Conservation (phyloP, 2,797 vertebrate genomes). For the Poeciliopsis turneri region DNA sequence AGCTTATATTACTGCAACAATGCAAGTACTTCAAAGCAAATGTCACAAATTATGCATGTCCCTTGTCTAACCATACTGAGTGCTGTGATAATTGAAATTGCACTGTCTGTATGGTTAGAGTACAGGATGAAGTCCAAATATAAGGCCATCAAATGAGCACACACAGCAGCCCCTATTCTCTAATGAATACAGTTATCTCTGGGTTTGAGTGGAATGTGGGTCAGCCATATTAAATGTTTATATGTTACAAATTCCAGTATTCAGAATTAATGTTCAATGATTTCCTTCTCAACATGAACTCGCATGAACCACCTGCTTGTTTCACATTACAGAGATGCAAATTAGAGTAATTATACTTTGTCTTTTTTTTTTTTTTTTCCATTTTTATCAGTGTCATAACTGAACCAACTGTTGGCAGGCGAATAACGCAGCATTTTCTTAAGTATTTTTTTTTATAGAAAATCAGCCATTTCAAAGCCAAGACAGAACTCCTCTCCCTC, state of each 20-base stretch:
- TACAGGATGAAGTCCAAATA: constrained; percentile 19
- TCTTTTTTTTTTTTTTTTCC: constrained; percentile 14
- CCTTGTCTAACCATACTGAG: constrained; percentile 23
- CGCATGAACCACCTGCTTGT: constrained; percentile 14
- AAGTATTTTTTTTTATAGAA: not conserved
- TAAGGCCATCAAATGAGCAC: constrained; percentile 41
- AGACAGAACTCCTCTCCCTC: not conserved
- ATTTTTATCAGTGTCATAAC: constrained; percentile 30
- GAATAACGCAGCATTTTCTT: constrained; percentile 19
- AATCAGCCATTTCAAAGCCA: not conserved
- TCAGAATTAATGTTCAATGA: constrained; percentile 59
- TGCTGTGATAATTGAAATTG: constrained; percentile 37
- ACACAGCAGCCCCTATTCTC: constrained; percentile 30
- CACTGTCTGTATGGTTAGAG: constrained; percentile 2
- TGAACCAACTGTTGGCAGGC: constrained; percentile 10
- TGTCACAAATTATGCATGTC: constrained; percentile 40
- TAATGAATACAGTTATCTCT: constrained; percentile 62
- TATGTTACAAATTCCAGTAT: constrained; percentile 61
- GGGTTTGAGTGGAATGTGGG: constrained; percentile 62
- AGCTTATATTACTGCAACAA: constrained; percentile 22
- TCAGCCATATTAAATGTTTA: constrained; percentile 74
- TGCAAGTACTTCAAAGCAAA: constrained; percentile 34
- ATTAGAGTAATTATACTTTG: constrained; percentile 14
- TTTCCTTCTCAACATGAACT: constrained; percentile 24
- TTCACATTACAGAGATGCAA: constrained; percentile 1